Evolutionary conservation across 1,140 invertebrate genomes (phyloP).

Genomic region (Harlomillsia oculata): DNA sequence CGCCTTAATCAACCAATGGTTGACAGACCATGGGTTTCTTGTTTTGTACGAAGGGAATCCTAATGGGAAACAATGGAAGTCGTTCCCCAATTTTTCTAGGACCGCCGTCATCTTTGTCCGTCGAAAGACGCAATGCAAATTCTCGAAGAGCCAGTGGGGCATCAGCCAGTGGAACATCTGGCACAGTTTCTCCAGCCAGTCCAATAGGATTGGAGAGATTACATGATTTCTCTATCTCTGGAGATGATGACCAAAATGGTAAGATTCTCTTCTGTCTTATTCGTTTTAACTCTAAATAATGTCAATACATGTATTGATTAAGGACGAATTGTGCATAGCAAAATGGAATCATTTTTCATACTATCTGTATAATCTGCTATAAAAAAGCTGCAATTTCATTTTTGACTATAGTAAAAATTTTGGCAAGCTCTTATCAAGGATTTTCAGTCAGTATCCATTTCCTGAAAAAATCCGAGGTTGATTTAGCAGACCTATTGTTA

Average conservation of each 20-base stretch:
- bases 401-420: too few relatives aligned
- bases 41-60: constrained; percentile 40
- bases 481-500: too few relatives aligned
- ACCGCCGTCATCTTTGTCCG: constrained; percentile 15
- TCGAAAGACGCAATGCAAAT: constrained; percentile 17
- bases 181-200: constrained; percentile 23
- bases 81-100: constrained; percentile 25
- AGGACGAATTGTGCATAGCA: too few relatives aligned
- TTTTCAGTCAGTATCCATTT: too few relatives aligned
- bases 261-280: too few relatives aligned
- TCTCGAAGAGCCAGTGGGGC: constrained; percentile 29
- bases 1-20: constrained; percentile 45
- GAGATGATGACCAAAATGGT: constrained; percentile 25
- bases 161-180: constrained; percentile 21
- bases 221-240: constrained; percentile 15
- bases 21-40: constrained; percentile 44
- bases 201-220: constrained; percentile 24
- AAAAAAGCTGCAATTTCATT: too few relatives aligned
- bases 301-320: too few relatives aligned
- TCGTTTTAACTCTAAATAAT: too few relatives aligned
- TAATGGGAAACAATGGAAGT: constrained; percentile 11
- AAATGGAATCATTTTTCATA: too few relatives aligned
- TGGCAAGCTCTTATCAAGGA: too few relatives aligned
- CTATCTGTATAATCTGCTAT: too few relatives aligned
- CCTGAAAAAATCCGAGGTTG: too few relatives aligned